Evolutionary conservation across 2,797 vertebrate genomes (phyloP), one percentile per base, ranked within the genome.

Genomic region (Sparus aurata): DNA sequence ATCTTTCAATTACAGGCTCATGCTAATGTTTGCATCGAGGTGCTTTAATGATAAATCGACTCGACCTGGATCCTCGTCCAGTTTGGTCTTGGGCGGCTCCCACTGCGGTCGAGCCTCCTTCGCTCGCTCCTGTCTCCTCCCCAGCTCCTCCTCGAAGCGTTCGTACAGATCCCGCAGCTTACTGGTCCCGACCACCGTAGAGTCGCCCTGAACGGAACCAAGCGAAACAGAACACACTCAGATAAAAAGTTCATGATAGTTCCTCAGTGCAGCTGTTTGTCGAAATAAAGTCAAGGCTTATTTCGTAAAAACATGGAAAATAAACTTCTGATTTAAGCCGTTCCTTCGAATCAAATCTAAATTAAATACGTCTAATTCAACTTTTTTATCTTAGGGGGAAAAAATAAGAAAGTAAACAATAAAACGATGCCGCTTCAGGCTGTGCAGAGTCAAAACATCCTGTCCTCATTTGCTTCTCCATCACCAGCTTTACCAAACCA

Each of bases 161-260:
- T 97, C 96, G 15, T 97, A 98, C 23, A 99, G 93, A 78, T 95
- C 95, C 23, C 97, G 91, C 49, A 99, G 95, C 55, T 97, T 97
- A 81, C 98, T 99, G 69, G 98, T 99, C 47, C 98, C 98, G 69
- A 99, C 98, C 0, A 99, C 97, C 0, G 98, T 99, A 10, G 98
- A 99, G 90, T 99, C 98, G 0, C 98, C 98, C 98, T 99, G 76
- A 55, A 67, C 34, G 67, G 2, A 46, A 8, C 7, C 1, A 61
- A n/a, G n/a, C n/a, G n/a, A n/a, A 58, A 53, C 1, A 12, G 11
- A 47, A 22, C 0, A 20, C 38, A 34, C 0, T 18, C 12, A 60
- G 50, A 43, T 11, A 4, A 59, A 59, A 58, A 47, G 50, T 6
- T 34, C 8, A 12, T 11, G 7, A 27, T 8, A 10, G 1, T 2